A percentile compares a stretch with the other conserved stretches of the same genome.
These are phyloP conservation scores for Axis porcinus DNA, from an alignment of 2,113 vertebrate species.

Conservation along the genomic window DNA sequence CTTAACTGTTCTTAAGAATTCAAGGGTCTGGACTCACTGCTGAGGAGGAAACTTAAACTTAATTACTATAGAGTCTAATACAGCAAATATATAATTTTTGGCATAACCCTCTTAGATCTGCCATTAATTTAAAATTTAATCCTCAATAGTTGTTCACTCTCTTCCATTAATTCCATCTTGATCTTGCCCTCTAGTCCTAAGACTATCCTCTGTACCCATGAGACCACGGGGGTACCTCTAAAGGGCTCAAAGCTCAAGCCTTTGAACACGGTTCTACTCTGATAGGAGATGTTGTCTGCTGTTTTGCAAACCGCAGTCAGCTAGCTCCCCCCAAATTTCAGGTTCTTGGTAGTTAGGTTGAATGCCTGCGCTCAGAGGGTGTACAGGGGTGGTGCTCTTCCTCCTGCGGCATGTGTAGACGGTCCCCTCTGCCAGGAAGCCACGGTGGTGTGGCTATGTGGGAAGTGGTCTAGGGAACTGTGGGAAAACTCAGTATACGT, in stretches of 20 bases:
- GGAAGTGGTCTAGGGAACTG: background rate
- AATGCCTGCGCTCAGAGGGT: background rate
- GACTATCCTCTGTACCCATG: background rate
- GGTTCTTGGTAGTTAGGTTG: background rate
- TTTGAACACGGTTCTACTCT: background rate
- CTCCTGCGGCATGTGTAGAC: background rate
- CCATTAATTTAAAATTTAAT: conserved; percentile 14
- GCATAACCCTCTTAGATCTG: background rate
- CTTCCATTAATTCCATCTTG: background rate
- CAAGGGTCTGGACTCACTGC: background rate
- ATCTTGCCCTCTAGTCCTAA: background rate
- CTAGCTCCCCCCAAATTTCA: background rate
- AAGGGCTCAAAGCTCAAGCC: background rate
- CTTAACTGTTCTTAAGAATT: conserved; percentile 2
- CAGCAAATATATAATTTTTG: background rate
- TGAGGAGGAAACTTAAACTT: conserved; percentile 2
- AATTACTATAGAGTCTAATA: background rate
- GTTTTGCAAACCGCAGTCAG: background rate
- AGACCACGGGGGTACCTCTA: background rate
- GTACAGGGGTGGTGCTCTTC: background rate
- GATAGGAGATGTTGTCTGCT: background rate
- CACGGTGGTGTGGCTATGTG: background rate
- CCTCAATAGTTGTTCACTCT: background rate
- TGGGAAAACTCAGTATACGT: background rate
- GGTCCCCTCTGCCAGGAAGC: background rate